Base-by-base conservation (phyloP, 1,140 invertebrate genomes). In the Diploscapter pachys region DNA sequence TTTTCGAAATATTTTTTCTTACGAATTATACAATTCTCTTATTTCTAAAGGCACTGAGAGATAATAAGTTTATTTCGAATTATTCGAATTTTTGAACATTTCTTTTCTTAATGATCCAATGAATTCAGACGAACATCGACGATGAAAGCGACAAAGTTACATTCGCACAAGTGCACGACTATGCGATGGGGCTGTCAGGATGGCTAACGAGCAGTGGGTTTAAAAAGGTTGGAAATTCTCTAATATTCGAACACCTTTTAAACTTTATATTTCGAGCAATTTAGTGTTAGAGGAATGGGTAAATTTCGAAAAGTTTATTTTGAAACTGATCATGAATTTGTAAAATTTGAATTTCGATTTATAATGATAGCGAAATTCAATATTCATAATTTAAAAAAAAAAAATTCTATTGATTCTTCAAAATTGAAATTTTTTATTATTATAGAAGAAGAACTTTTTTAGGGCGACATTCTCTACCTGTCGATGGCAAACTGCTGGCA, bases 391-490 rank as follows among this genome's bases (percentile, higher is more conserved):
- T 13, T n/a, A n/a, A n/a, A n/a, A n/a, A n/a, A n/a, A 13, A 13
- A 59, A 31, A 31, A 31, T 31, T 31, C 31, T 31, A 31, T 31
- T 31, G 31, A 31, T 31, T 31, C 31, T 31, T 31, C 31, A 31
- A 31, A 31, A 31, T 31, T 31, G 31, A 31, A 59, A 9, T 59
- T 68, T 68, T 68, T 68, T 8, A 71, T 5, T 49, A 48, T 8
- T 11, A 71, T 11, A 2, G 5, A 5, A 49, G 49, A 11, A 65
- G 5, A 5, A 0, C 2, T 65, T 50, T 57, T 73, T 54, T 55
- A 74, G 73, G 73, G 73, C 54, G 73, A 74, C 53, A 64, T 74
- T 4, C 8, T 74, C 2, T 53, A 69, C 2, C 57, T 74, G 4
- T 65, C 54, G 5, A 13, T 64, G 2, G 11, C 62, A 57, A 74